Conservation (phyloP, 2,888 invertebrate genomes). For the Oegoconia quadripuncta region DNA sequence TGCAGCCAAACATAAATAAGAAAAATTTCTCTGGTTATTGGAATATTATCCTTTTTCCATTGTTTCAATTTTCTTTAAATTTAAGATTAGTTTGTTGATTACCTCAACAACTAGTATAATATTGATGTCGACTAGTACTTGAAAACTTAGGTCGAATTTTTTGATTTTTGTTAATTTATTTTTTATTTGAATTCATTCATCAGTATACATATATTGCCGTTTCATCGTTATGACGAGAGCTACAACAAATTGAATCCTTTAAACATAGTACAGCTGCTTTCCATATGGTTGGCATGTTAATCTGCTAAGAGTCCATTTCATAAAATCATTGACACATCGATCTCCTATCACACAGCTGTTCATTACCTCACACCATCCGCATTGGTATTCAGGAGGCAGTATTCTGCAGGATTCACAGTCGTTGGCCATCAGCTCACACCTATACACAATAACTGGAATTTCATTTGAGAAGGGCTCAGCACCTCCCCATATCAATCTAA, state of each 20-base stretch:
- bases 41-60: too few species aligned
- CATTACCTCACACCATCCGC: slow-evolving; percentile 14
- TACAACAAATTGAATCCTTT: slow-evolving; percentile 1
- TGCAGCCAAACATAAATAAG: too few species aligned
- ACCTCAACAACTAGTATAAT: too few species aligned
- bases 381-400: slow-evolving; percentile 12
- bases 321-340: slow-evolving; percentile 23
- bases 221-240: background rate
- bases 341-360: slow-evolving; percentile 12
- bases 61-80: too few species aligned
- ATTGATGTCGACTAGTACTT: too few species aligned
- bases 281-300: slow-evolving; percentile 23
- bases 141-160: too few species aligned
- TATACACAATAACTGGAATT: slow-evolving; percentile 31
- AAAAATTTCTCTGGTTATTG: too few species aligned
- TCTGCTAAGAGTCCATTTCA: slow-evolving; percentile 27
- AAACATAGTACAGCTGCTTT: slow-evolving; percentile 23
- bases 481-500: slow-evolving; percentile 34
- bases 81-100: too few species aligned
- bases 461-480: slow-evolving; percentile 34
- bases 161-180: too few species aligned
- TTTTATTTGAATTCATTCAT: too few species aligned
- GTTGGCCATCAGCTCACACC: slow-evolving; percentile 25
- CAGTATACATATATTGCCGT: too few species aligned
- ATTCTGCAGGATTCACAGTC: slow-evolving; percentile 12